These are phyloP conservation scores for Bradypus variegatus DNA, from an alignment of 2,797 vertebrate genomes.

Conservation along the genomic window DNA sequence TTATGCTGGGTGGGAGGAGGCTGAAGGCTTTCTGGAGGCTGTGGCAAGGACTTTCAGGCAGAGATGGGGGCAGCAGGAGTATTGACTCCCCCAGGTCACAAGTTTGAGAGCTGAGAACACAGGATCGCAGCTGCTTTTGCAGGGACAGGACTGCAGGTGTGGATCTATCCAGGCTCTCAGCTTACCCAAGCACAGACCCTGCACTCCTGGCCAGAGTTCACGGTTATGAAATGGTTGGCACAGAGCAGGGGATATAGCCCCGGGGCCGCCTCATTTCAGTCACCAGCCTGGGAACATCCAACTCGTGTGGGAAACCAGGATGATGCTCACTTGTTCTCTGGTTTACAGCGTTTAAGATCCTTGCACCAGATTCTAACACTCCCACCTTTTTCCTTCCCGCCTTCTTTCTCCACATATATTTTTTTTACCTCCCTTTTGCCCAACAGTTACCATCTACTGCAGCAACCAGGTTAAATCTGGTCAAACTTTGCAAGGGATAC, in stretches of 20 bases:
- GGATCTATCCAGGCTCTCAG: neutral
- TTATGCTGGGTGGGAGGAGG: neutral
- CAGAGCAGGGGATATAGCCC: neutral
- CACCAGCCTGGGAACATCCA: neutral
- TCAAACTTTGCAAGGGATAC: neutral
- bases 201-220: neutral
- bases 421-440: neutral
- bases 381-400: neutral
- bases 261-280: neutral
- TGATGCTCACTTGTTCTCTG: neutral
- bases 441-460: neutral
- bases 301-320: neutral
- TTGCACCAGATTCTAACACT: neutral
- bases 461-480: neutral
- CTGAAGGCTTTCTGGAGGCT: conserved; percentile 8
- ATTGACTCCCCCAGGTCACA: neutral
- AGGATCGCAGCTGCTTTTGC: neutral
- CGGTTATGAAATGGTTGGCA: neutral
- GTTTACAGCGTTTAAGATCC: neutral
- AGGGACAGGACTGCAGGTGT: neutral
- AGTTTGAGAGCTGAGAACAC: neutral
- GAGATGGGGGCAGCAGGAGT: neutral
- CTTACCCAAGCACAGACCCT: neutral
- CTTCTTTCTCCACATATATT: neutral
- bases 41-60: neutral